Base-by-base conservation (phyloP, 1,140 invertebrate species). In the Ceratina australensis region DNA sequence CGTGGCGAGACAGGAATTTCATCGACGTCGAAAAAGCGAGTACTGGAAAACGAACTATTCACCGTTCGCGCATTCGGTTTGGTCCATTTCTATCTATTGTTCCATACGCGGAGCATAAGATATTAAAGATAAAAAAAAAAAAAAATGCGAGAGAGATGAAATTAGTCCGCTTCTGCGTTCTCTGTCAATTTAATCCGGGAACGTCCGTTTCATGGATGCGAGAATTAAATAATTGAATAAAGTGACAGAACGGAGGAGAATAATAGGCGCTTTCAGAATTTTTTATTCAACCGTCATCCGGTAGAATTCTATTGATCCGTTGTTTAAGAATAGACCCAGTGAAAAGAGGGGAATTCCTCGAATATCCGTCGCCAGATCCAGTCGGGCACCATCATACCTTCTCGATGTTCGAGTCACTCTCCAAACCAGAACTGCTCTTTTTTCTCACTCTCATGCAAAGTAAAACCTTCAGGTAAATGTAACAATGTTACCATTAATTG, bases 21-120 rank as follows among this genome's bases (percentile, higher is more conserved):
- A 42, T 42, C 33, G 47, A 54, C 47, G 47, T 33, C 64, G 47
- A 66, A 42, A 64, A 73, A 73, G 16, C 59, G 71, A 28, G 18
- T 18, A 26, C 56, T 49, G 56, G 69, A 49, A 61, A 74, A 74
- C 61, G 49, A 65, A 66, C 49, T 56, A 66, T 74, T 74, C 28
- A 66, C 4, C 16, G 20, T 66, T 42, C 49, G 24, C 22, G 2
- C 33, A 42, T 66, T 54, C 20, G 18, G 20, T 56, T 56, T 20
- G 50, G 8, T 24, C 61, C 61, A 47, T 56, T 42, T 47, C 28
- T 5, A 26, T 56, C 61, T 33, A 73, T 73, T 54, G 60, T 73
- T 54, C n/a, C 47, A 26, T 33, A 22, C 28, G 15, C 2, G 22
- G 56, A 64, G 22, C 50, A 49, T 50, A 28, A 69, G 20, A 69